Percentiles rank a stretch among this genome's conserved stretches.
Evolutionary conservation across 35 echinoderm and acorn worm species (phyloP).

Genomic region (Acanthaster planci): DNA sequence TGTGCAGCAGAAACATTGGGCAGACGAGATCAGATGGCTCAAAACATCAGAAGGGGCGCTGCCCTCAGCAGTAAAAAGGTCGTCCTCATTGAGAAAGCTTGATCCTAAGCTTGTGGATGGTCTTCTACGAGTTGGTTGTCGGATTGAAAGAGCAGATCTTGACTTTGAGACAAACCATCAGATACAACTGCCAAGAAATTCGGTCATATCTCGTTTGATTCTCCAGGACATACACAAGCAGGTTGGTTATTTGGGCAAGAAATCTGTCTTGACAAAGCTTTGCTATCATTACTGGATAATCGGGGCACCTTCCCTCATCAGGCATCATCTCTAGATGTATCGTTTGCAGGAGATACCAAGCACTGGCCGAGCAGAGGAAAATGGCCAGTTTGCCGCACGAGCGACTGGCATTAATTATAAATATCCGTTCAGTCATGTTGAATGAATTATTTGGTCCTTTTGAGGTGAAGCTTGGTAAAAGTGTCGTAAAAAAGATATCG

Average conservation of each 20-base stretch:
- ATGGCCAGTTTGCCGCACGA: too few species aligned
- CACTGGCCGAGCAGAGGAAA: too few species aligned
- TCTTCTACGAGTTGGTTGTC: slow-evolving; percentile 41
- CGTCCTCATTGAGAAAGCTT: slow-evolving; percentile 11
- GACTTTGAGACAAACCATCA: slow-evolving; percentile 43
- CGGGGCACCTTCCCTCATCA: not conserved
- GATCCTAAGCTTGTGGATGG: slow-evolving; percentile 31
- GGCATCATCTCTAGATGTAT: not conserved
- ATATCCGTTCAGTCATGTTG: slow-evolving; percentile 27
- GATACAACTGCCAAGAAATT: slow-evolving; percentile 36
- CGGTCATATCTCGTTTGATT: slow-evolving; percentile 32
- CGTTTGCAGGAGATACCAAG: too few species aligned
- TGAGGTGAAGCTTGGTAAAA: slow-evolving; percentile 13
- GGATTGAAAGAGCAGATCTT: slow-evolving; percentile 34
- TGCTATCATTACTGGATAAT: too few species aligned
- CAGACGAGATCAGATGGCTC: not conserved
- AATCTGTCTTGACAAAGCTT: too few species aligned
- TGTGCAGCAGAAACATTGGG: slow-evolving; percentile 7
- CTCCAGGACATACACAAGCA: slow-evolving; percentile 29
- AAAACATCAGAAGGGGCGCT: not conserved
- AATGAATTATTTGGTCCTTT: slow-evolving; percentile 57
- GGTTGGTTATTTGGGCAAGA: slow-evolving; percentile 23
- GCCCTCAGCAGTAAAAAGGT: not conserved
- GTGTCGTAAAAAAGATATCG: too few species aligned
- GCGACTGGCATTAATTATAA: slow-evolving; percentile 24